These are phyloP conservation scores for Trematocara zebra DNA, from an alignment of 2,113 vertebrate species.

Conservation along the genomic window DNA sequence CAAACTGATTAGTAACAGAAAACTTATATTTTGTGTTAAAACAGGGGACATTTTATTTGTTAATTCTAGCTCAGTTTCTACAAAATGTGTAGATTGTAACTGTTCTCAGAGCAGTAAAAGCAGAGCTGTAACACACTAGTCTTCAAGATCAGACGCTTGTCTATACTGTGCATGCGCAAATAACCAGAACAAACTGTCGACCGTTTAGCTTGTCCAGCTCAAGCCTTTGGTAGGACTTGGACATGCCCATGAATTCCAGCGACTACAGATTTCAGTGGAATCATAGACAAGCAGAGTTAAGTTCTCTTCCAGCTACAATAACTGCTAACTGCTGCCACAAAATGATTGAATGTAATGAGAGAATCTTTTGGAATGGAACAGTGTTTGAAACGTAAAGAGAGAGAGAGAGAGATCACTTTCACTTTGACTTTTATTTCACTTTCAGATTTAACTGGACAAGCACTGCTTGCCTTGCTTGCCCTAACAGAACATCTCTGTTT, in stretches of 20 bases:
- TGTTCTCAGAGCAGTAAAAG: neutral
- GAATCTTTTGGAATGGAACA: neutral
- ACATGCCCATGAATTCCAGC: neutral
- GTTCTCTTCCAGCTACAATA: neutral
- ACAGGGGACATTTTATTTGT: neutral
- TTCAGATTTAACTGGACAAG: neutral
- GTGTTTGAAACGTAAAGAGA: neutral
- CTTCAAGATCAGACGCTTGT: neutral
- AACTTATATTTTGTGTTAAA: neutral
- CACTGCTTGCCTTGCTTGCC: neutral
- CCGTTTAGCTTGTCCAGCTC: fast-evolving
- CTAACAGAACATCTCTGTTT: neutral
- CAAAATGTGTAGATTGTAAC: neutral
- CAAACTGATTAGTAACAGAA: neutral
- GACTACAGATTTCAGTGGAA: neutral
- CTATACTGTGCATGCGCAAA: neutral
- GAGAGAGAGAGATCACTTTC: neutral
- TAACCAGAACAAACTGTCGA: neutral
- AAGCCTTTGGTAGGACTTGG: neutral
- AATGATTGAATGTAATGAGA: neutral
- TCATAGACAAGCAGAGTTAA: neutral
- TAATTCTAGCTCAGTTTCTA: neutral
- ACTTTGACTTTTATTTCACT: neutral
- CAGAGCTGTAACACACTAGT: neutral
- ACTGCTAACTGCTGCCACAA: neutral